Conservation (phyloP, 53 echinoderm and acorn worm genomes). For the Antedon mediterranea region DNA sequence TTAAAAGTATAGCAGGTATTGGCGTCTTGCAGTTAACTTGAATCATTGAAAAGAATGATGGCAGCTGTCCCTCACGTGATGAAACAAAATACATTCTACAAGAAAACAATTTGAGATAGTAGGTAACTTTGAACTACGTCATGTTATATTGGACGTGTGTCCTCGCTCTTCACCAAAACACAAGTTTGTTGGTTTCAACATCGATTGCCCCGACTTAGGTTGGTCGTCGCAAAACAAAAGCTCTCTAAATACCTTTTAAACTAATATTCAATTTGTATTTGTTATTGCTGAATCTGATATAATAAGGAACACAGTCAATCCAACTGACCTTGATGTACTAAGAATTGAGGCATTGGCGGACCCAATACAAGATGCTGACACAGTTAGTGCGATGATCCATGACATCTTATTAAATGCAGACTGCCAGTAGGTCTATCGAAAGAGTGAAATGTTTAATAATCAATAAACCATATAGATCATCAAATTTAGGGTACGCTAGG, state of each 20-base stretch:
- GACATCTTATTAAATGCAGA: conserved; percentile 49
- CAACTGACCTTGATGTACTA: conserved; percentile 36
- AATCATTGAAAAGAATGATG: neutral
- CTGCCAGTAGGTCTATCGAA: conserved; percentile 42
- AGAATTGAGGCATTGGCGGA: conserved; percentile 51
- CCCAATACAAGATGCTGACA: conserved; percentile 61
- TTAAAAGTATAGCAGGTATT: neutral
- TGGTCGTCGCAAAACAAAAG: too few relatives aligned
- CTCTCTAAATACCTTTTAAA: too few relatives aligned
- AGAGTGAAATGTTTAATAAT: neutral
- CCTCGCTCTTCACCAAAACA: too few relatives aligned
- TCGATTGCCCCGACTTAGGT: too few relatives aligned
- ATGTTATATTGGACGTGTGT: too few relatives aligned
- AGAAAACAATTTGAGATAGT: neutral
- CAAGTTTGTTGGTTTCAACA: too few relatives aligned
- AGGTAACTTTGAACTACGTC: too few relatives aligned
- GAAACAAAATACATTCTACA: neutral
- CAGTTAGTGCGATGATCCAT: conserved; percentile 47
- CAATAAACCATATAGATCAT: too few relatives aligned
- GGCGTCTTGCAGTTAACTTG: neutral
- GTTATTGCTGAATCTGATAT: too few relatives aligned
- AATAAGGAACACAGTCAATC: too few relatives aligned
- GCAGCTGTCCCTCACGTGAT: neutral
- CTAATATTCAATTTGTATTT: too few relatives aligned
- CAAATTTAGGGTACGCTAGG: too few relatives aligned